Percentiles rank a stretch among this genome's conserved stretches.
These are phyloP conservation scores for Drosophila mercatorum DNA, from an alignment of 2,888 invertebrate genomes.

Conservation along the genomic window DNA sequence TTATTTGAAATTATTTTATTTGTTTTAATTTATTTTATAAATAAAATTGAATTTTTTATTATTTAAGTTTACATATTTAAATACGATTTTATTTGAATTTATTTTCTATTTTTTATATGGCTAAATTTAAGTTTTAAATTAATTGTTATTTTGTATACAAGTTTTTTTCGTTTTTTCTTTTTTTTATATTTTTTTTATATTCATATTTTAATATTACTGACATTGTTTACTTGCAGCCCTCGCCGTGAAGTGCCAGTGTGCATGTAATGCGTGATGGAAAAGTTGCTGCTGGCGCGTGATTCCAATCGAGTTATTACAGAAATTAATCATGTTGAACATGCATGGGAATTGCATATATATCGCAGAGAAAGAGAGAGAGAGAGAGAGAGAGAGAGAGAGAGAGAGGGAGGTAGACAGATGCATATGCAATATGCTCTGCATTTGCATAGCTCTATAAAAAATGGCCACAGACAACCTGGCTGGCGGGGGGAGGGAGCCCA, in stretches of 20 bases:
- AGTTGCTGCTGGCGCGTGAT: constrained; percentile 81
- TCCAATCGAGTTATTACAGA: constrained; percentile 81
- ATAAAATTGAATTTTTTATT: too few species aligned
- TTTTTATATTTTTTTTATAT: background rate
- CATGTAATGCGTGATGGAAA: constrained; percentile 76
- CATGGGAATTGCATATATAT: constrained; percentile 75
- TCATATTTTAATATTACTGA: background rate
- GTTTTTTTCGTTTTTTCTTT: background rate
- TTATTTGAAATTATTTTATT: too few species aligned
- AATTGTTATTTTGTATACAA: background rate
- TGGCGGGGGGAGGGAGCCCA: constrained; percentile 29
- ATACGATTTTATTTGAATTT: too few species aligned
- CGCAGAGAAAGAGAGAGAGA: constrained; percentile 19
- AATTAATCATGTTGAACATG: constrained; percentile 81
- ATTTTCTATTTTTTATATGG: too few species aligned
- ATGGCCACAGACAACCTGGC: constrained; percentile 54
- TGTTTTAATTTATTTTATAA: too few species aligned
- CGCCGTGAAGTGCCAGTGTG: constrained; percentile 33
- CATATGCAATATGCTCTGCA: constrained; percentile 36
- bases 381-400: constrained; percentile 18
- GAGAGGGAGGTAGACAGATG: constrained; percentile 10
- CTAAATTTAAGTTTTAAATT: background rate
- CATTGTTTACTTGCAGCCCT: constrained; percentile 15
- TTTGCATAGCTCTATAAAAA: constrained; percentile 52
- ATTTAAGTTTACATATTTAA: too few species aligned